Base-by-base conservation (phyloP, 2,797 vertebrate genomes). In the Chelmon rostratus region DNA sequence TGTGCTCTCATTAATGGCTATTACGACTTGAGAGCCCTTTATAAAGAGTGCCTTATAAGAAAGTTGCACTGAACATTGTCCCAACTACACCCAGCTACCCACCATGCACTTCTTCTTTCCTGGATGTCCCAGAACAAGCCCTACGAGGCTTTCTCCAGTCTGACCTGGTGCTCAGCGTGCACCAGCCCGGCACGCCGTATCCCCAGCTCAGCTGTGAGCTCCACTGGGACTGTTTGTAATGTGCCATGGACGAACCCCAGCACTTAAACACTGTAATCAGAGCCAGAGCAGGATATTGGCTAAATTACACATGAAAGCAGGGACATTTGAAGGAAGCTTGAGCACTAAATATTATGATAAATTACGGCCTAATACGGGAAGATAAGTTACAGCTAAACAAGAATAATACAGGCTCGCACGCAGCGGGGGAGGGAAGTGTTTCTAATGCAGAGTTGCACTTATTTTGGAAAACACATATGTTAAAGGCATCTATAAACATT, bases 261-360 rank as follows among this genome's bases (percentile, higher is more conserved):
- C 81, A 75, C 86, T 92, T 92, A 92, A 92, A 88, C 77, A 88
- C 82, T 89, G 93, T 94, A 95, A 95, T 93, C 87, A 93, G 91
- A 92, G 89, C 91, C 92, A 89, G 88, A 75, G 79, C 94, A 94
- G 93, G 94, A 95, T 95, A 95, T 94, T 92, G 88, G 89, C 85
- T 94, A 93, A 94, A 94, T 94, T 94, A 89, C 91, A 93, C 92
- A 93, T 95, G 93, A 95, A 95, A 94, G 94, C 85, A 75, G 82
- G 81, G 81, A 89, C 90, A 91, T 92, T 93, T 92, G 88, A 93
- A 91, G 87, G 89, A 93, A 94, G 91, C 92, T 86, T 66, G 81
- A 88, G 85, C 61, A 76, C 88, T 91, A 95, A 94, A 94, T 94
- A 93, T 94, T 94, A 92, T 94, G 92, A 94, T 94, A 92, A 94